A percentile compares a stretch with the other conserved stretches of the same genome.
These are phyloP conservation scores for Cynoglossus semilaevis DNA, from an alignment of 2,113 vertebrate genomes.

Conservation along the genomic window DNA sequence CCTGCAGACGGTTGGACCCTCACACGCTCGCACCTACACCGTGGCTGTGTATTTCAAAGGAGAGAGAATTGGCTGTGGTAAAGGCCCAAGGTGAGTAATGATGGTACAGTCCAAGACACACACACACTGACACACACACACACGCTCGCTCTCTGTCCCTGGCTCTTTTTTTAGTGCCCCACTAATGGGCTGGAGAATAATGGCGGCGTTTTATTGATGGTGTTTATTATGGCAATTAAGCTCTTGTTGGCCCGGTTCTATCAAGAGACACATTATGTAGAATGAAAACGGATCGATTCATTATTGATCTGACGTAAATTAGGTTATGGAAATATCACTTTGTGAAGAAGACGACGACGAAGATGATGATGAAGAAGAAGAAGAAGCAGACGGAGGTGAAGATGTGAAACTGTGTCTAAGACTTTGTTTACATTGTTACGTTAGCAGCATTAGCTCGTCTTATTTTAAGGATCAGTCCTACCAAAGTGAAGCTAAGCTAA, in stretches of 20 bases:
- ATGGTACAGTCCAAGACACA: slow-evolving; percentile 5
- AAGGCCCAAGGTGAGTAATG: slow-evolving; percentile 90
- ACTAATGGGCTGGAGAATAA: slow-evolving; percentile 63
- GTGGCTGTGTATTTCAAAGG: slow-evolving; percentile 99
- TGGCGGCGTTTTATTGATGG: slow-evolving; percentile 55
- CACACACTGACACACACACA: slow-evolving; percentile 15
- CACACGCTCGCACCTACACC: slow-evolving; percentile 95
- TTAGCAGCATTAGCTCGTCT: too few relatives aligned
- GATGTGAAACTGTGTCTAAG: too few relatives aligned
- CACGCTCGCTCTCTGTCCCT: not conserved
- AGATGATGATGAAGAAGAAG: not conserved
- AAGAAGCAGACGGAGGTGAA: too few relatives aligned
- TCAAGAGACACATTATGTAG: slow-evolving; percentile 57
- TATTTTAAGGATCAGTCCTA: too few relatives aligned
- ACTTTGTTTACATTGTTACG: too few relatives aligned
- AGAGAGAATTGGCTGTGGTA: slow-evolving; percentile 95
- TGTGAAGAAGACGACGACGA: slow-evolving; percentile 10
- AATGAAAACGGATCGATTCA: slow-evolving; percentile 68
- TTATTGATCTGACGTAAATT: slow-evolving; percentile 63
- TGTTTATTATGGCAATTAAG: slow-evolving; percentile 71
- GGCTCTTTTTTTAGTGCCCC: slow-evolving; percentile 24
- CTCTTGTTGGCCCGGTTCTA: slow-evolving; percentile 38
- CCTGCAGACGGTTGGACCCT: slow-evolving; percentile 95
- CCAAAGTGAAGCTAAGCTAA: too few relatives aligned
- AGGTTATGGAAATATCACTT: slow-evolving; percentile 58